Conservation (phyloP, 2,888 invertebrate genomes). For the Ctenicera cuprea region DNA sequence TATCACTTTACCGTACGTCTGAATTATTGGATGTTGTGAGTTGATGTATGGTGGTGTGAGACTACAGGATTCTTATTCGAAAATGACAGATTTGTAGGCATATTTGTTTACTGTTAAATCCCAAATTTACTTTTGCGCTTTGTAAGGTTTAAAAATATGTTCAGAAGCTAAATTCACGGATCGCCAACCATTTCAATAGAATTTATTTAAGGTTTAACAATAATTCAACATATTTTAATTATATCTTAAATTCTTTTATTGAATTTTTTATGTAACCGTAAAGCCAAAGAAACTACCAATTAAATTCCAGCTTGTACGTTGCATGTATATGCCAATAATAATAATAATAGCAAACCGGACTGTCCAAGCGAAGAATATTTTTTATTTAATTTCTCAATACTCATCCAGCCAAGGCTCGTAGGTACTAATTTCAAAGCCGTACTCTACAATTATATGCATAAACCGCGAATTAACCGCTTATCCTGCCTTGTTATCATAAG, state of each 20-base stretch:
- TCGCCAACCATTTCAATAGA: not conserved
- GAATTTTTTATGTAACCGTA: not conserved
- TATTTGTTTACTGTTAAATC: not conserved
- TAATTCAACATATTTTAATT: not conserved
- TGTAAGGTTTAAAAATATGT: not conserved
- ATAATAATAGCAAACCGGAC: constrained; percentile 14
- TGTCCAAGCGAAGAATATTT: constrained; percentile 18
- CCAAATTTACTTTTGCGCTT: constrained; percentile 8
- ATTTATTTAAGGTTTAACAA: not conserved
- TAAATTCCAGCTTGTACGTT: constrained; percentile 1
- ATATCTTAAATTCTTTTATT: not conserved
- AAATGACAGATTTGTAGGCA: constrained; percentile 22
- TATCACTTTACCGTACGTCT: constrained; percentile 24
- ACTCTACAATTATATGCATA: constrained; percentile 66
- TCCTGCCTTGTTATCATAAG: constrained; percentile 59
- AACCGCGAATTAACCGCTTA: constrained; percentile 63
- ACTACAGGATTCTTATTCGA: constrained; percentile 11
- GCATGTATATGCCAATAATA: constrained; percentile 11
- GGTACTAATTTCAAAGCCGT: constrained; percentile 67
- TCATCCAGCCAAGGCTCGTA: constrained; percentile 20
- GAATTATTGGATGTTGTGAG: constrained; percentile 25
- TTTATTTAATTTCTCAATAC: constrained; percentile 27
- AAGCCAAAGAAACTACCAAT: not conserved
- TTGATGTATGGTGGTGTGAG: not conserved
- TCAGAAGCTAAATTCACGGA: not conserved